A percentile compares a stretch with the other conserved stretches of the same genome.
Evolutionary conservation across 2,113 vertebrate species (phyloP).

Genomic region (Phrynosoma blainvillii): DNA sequence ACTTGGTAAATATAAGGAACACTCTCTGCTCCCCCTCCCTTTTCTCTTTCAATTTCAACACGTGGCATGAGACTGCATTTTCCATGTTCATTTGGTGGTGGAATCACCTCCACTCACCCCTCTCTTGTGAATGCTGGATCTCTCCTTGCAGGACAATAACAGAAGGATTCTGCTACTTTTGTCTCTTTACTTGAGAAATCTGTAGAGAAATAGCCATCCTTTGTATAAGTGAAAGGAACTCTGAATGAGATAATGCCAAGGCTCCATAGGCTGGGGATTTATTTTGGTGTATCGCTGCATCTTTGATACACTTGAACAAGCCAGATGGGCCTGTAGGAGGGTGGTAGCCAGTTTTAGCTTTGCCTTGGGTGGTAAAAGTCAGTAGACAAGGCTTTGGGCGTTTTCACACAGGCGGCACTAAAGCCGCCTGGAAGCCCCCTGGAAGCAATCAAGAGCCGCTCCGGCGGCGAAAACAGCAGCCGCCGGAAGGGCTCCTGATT

Average conservation of each 20-base stretch:
- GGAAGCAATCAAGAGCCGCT: no score
- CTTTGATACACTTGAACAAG: conserved; percentile 8
- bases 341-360: conserved; percentile 19
- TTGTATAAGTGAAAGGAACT: background rate
- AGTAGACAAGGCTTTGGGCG: background rate
- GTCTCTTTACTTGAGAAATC: conserved; percentile 13
- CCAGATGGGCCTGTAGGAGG: conserved; percentile 7
- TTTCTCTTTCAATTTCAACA: background rate
- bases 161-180: fast-evolving
- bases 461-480: no score
- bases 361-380: conserved; percentile 13
- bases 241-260: background rate
- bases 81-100: fast-evolving
- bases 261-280: conserved; percentile 20
- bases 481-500: no score
- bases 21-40: background rate
- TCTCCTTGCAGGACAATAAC: background rate
- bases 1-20: conserved; percentile 16
- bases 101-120: conserved; percentile 21
- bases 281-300: background rate
- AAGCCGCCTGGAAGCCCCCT: no score
- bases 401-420: no score
- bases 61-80: fast-evolving
- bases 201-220: conserved; percentile 15
- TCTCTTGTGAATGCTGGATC: background rate